These are phyloP conservation scores for Arothron firmamentum DNA, from an alignment of 2,113 vertebrate genomes.

Conservation along the genomic window DNA sequence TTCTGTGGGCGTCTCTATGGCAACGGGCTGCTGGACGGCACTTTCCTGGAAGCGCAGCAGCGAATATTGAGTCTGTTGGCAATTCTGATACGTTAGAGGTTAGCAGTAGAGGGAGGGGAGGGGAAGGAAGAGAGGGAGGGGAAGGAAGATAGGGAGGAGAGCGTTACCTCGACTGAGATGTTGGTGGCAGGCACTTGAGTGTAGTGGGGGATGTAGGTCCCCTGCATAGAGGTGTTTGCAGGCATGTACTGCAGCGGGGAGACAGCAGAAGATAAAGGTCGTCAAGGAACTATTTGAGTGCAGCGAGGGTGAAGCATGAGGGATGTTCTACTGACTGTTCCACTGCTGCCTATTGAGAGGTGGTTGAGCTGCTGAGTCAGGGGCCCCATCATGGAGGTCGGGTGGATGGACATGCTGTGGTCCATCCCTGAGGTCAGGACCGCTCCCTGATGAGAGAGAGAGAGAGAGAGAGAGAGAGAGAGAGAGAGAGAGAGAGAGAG, in stretches of 20 bases:
- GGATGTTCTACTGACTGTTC: conserved; percentile 75
- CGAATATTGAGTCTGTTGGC: conserved; percentile 3
- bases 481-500: background rate
- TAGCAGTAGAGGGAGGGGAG: background rate
- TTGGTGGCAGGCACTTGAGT: conserved; percentile 83
- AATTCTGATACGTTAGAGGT: background rate
- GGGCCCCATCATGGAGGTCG: conserved; percentile 84
- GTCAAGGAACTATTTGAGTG: background rate
- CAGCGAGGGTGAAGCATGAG: no score
- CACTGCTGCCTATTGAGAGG: conserved; percentile 82
- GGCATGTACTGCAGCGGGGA: conserved; percentile 79
- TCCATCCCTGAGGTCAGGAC: conserved; percentile 86
- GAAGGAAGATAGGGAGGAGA: background rate
- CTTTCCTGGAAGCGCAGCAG: conserved; percentile 75
- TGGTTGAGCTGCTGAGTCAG: conserved; percentile 88
- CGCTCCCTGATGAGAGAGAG: conserved; percentile 73
- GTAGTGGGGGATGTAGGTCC: conserved; percentile 87
- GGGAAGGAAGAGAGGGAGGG: no score
- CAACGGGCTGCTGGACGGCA: conserved; percentile 81
- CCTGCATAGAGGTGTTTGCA: conserved; percentile 83
- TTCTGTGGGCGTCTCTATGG: conserved; percentile 84
- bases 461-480: background rate
- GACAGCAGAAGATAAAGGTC: background rate
- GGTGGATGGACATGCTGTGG: conserved; percentile 86
- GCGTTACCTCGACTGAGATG: conserved; percentile 83